Percentiles rank a stretch among this genome's conserved stretches.
These are phyloP conservation scores for Eulithis testata DNA, from an alignment of 2,888 invertebrate species.

Conservation along the genomic window DNA sequence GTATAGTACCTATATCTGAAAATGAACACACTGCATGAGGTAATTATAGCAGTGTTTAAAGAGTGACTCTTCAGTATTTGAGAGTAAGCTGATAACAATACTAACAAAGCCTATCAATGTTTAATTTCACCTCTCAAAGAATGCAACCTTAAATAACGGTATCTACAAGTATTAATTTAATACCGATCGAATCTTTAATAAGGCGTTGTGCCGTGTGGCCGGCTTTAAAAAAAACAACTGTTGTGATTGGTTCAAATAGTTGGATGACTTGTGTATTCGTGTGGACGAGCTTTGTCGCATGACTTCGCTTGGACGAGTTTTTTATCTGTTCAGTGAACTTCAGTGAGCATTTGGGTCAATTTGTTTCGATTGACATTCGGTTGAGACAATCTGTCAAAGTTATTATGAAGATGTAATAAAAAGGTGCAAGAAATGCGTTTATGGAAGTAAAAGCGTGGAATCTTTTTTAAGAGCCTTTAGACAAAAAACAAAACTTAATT, in stretches of 20 bases:
- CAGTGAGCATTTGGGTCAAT: not conserved
- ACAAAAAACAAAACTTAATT: too few relatives aligned
- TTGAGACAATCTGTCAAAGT: too few relatives aligned
- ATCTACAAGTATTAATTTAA: conserved; percentile 43
- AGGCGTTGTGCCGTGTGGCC: conserved; percentile 30
- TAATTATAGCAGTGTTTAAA: too few relatives aligned
- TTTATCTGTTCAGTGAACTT: conserved; percentile 6
- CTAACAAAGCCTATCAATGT: too few relatives aligned
- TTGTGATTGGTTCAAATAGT: conserved; percentile 49
- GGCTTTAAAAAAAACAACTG: conserved; percentile 39
- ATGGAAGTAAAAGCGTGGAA: too few relatives aligned
- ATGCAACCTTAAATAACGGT: conserved; percentile 32
- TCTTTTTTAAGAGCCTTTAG: too few relatives aligned
- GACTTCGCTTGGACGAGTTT: conserved; percentile 11
- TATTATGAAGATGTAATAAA: too few relatives aligned
- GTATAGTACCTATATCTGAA: too few relatives aligned
- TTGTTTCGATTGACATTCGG: not conserved
- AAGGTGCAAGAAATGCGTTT: too few relatives aligned
- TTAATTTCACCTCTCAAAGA: conserved; percentile 8
- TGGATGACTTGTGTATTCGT: conserved; percentile 52
- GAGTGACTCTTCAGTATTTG: too few relatives aligned
- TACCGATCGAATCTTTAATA: conserved; percentile 43
- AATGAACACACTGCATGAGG: too few relatives aligned
- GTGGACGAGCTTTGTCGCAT: conserved; percentile 32
- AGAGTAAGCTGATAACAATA: too few relatives aligned